A percentile compares a stretch with the other conserved stretches of the same genome.
Evolutionary conservation across 1,140 invertebrate genomes (phyloP).

Genomic region (Drosophila bocki): DNA sequence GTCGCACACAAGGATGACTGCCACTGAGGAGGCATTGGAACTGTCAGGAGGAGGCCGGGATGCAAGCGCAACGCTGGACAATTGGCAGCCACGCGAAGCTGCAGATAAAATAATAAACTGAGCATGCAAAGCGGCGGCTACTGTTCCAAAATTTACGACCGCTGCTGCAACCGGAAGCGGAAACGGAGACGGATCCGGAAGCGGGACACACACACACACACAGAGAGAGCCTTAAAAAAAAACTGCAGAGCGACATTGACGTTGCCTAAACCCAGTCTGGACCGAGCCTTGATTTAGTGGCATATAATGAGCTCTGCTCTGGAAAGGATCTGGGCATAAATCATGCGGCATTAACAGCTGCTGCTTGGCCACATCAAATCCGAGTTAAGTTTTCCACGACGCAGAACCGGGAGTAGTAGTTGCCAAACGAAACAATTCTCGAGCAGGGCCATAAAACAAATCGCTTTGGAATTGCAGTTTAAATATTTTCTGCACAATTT

Average conservation of each 20-base stretch:
- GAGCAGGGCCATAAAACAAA: conserved; percentile 63
- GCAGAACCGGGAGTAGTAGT: background rate
- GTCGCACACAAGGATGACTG: conserved; percentile 21
- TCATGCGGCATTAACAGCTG: conserved; percentile 77
- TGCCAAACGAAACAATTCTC: conserved; percentile 62
- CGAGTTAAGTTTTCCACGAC: conserved; percentile 73
- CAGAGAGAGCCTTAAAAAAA: conserved; percentile 17
- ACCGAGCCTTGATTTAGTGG: conserved; percentile 41
- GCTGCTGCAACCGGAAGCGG: conserved; percentile 16
- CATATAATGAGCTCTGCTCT: conserved; percentile 61
- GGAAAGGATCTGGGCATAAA: conserved; percentile 49
- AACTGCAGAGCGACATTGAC: conserved; percentile 34
- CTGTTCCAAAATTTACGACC: conserved; percentile 29
- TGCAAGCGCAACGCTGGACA: conserved; percentile 29
- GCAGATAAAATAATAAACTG: conserved; percentile 63
- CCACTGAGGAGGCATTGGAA: conserved; percentile 17
- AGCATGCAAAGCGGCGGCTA: conserved; percentile 51
- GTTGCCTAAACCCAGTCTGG: conserved; percentile 4
- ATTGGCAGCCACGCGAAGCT: conserved; percentile 43
- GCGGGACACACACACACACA: conserved; percentile 42
- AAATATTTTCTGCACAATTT: conserved; percentile 70
- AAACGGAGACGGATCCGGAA: conserved; percentile 25
- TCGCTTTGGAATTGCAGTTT: conserved; percentile 75
- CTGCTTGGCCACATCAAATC: conserved; percentile 76
- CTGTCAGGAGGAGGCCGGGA: conserved; percentile 26